Evolutionary conservation across 2,888 invertebrate species (phyloP).

Genomic region (Archaeoteleia sp.): DNA sequence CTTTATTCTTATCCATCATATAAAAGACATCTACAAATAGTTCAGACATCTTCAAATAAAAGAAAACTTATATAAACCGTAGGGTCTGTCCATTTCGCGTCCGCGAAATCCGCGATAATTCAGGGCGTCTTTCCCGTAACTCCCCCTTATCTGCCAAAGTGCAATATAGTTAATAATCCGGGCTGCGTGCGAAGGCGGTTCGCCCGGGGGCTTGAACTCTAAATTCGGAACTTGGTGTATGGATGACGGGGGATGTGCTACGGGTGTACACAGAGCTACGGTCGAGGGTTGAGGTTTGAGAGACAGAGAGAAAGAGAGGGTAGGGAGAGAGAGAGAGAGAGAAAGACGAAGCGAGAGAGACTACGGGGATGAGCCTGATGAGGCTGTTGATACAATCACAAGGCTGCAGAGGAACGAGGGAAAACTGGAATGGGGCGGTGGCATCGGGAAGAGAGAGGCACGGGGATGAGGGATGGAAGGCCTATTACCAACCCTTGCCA

Average conservation of each 20-base stretch:
- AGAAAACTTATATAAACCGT: slow-evolving; percentile 12
- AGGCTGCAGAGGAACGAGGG: slow-evolving; percentile 52
- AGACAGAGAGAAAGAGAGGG: slow-evolving; percentile 1
- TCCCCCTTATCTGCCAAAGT: slow-evolving; percentile 26
- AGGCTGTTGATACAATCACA: slow-evolving; percentile 73
- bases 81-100: slow-evolving; percentile 23
- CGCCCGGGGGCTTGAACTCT: slow-evolving; percentile 31
- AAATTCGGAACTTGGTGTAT: slow-evolving; percentile 12
- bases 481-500: slow-evolving; percentile 64
- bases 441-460: no score
- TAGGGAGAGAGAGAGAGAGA: slow-evolving; percentile 9
- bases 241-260: slow-evolving; percentile 1
- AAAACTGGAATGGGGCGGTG: no score
- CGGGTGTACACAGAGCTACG: not conserved
- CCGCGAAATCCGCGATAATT: slow-evolving; percentile 40
- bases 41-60: slow-evolving; percentile 25
- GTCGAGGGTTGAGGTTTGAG: not conserved
- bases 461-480: slow-evolving; percentile 45
- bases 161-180: slow-evolving; percentile 46
- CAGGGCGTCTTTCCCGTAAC: slow-evolving; percentile 23
- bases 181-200: slow-evolving; percentile 24
- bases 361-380: slow-evolving; percentile 68
- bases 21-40: slow-evolving; percentile 39
- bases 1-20: slow-evolving; percentile 35
- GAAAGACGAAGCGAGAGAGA: slow-evolving; percentile 39